Evolutionary conservation across 2,797 vertebrate species (phyloP).

Genomic region (Amblyopsis hoosieri): DNA sequence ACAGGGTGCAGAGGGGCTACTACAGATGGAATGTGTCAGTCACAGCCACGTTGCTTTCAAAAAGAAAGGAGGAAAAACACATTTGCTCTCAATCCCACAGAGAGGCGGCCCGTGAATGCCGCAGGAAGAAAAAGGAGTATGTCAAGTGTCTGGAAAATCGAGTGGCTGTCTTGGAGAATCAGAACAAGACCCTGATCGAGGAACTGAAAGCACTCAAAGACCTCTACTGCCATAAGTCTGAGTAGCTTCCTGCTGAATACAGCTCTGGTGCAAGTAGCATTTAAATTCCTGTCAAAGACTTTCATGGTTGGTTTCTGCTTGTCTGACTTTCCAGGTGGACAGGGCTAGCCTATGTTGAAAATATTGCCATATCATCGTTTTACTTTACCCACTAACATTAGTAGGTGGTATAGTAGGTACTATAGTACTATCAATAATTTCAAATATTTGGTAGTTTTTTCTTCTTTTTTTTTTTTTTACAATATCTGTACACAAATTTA

Average conservation of each 20-base stretch:
- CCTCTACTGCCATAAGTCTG: conserved; percentile 98
- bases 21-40: neutral
- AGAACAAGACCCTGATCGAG: conserved; percentile 98
- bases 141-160: conserved; percentile 98
- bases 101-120: conserved; percentile 96
- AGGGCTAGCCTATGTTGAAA: conserved; percentile 3
- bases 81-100: conserved; percentile 69
- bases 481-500: neutral
- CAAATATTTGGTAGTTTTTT: conserved; percentile 1
- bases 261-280: conserved; percentile 38
- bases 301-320: conserved; percentile 45
- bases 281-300: conserved; percentile 47
- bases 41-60: neutral
- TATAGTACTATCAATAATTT: conserved; percentile 7
- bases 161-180: conserved; percentile 97
- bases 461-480: neutral
- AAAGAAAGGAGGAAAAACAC: neutral
- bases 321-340: conserved; percentile 15
- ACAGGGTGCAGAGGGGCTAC: neutral
- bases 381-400: neutral
- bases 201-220: conserved; percentile 99
- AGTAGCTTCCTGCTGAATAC: conserved; percentile 74
- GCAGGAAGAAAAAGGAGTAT: conserved; percentile 98
- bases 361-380: conserved; percentile 4
- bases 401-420: neutral